Evolutionary conservation across 2,888 invertebrate genomes (phyloP), one percentile per base, ranked within the genome.

Genomic region (Archaeoteleia sp.): DNA sequence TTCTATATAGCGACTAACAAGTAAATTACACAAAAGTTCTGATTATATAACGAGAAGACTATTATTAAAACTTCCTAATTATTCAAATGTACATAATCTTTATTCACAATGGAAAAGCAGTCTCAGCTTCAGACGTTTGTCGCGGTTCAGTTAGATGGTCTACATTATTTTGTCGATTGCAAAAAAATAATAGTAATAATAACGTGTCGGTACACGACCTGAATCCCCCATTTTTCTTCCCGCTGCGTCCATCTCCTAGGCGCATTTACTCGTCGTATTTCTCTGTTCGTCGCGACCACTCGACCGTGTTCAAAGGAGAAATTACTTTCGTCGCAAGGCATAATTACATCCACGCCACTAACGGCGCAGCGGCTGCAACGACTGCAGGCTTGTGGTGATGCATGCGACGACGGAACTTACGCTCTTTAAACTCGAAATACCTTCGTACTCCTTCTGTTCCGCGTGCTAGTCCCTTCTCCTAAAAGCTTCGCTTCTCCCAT

Each of bases 361-460:
- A 42, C 51, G 60, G 35, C 27, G 9, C 34, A 40, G 8, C 46
- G 45, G 30, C 20, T 12, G 34, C 12, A 10, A 12, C 34, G 9
- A 10, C 10, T 34, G 34, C 34, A 5, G 34, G 34, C 34, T 34
- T 34, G n/a, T 34, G 12, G 12, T 12, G 17, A 23, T 39, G 57
- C 49, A 23, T 15, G 53, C 34, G 46, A 57, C 30, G 17, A n/a
- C 61, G 63, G 54, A 54, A 54, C 53, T 63, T 67, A 68, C 6
- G 32, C 34, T 30, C 34, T 46, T 46, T 35, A 74, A 71, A 68
- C 58, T 73, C 74, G 69, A 65, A 73, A 72, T 60, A 55, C 53
- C 65, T 69, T 71, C 67, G 57, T 53, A 39, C 40, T 27, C 34
- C 8, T 40, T 20, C 20, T 5, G 12, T 25, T 43, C 32, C 9